Evolutionary conservation across 2,113 vertebrate species (phyloP).

Genomic region (Brachypteracias leptosomus): DNA sequence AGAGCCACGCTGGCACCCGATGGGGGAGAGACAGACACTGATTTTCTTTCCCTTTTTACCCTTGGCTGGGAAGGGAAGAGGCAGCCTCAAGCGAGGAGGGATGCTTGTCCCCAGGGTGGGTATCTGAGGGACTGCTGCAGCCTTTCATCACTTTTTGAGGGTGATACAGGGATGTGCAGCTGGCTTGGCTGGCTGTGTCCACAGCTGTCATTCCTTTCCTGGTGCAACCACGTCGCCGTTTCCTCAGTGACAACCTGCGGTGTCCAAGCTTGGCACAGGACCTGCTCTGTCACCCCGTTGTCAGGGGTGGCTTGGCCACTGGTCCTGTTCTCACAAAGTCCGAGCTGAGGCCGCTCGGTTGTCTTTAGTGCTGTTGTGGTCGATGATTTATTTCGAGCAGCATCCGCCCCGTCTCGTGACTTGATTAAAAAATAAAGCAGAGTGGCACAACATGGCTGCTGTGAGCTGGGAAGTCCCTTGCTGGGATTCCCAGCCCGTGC

Average conservation of each 20-base stretch:
- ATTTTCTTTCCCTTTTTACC: background rate
- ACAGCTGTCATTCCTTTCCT: background rate
- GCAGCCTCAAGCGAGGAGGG: background rate
- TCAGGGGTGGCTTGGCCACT: rapidly evolving
- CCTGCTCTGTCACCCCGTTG: background rate
- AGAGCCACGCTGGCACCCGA: background rate
- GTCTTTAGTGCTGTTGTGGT: background rate
- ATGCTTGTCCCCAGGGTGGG: background rate
- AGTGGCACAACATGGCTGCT: background rate
- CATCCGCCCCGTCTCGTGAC: constrained; percentile 10
- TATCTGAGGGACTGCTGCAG: background rate
- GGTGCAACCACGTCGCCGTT: background rate
- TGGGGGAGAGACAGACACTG: background rate
- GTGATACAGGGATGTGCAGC: rapidly evolving
- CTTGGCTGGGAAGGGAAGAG: background rate
- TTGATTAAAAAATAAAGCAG: constrained; percentile 14
- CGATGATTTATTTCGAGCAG: constrained; percentile 40
- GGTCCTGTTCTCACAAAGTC: background rate
- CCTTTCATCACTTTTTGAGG: rapidly evolving
- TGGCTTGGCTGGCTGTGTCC: background rate
- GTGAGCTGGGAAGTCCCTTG: background rate
- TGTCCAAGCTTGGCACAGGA: background rate
- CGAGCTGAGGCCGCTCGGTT: rapidly evolving
- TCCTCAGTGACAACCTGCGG: background rate
- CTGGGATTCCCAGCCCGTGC: rapidly evolving